Conservation (phyloP, 2,113 vertebrate species). For the Tautogolabrus adspersus region DNA sequence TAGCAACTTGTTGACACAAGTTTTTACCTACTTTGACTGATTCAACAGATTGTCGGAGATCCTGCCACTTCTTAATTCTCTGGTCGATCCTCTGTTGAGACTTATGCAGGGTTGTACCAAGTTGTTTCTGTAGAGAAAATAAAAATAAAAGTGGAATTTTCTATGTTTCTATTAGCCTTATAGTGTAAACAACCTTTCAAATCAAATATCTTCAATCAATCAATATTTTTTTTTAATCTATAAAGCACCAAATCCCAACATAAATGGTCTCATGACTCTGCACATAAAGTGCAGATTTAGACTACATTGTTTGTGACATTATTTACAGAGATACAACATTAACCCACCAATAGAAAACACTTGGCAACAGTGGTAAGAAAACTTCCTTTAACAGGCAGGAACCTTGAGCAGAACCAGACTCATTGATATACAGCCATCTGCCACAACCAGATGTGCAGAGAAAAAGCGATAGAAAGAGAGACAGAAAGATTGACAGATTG, state of each 20-base stretch:
- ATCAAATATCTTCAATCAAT: background rate
- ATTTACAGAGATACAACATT: too few species aligned
- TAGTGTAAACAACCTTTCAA: background rate
- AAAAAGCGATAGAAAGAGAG: background rate
- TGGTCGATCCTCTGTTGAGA: conserved; percentile 84
- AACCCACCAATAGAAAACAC: too few species aligned
- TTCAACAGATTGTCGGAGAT: conserved; percentile 79
- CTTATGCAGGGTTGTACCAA: conserved; percentile 75
- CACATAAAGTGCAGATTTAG: too few species aligned
- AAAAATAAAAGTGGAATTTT: background rate
- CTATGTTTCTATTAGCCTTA: background rate
- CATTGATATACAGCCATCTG: background rate
- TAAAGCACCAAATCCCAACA: too few species aligned
- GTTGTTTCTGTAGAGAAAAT: conserved; percentile 76
- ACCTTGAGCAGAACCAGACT: background rate
- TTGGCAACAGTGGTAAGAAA: background rate
- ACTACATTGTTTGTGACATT: too few species aligned
- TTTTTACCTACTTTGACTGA: conserved; percentile 74
- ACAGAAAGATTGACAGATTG: background rate
- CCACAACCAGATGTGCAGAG: background rate
- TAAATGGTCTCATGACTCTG: too few species aligned
- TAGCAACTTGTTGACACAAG: background rate
- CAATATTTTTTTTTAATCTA: too few species aligned
- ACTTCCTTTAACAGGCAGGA: background rate
- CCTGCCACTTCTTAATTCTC: conserved; percentile 84